Conservation (phyloP, 2,888 invertebrate genomes). For the Tineola bisselliella region DNA sequence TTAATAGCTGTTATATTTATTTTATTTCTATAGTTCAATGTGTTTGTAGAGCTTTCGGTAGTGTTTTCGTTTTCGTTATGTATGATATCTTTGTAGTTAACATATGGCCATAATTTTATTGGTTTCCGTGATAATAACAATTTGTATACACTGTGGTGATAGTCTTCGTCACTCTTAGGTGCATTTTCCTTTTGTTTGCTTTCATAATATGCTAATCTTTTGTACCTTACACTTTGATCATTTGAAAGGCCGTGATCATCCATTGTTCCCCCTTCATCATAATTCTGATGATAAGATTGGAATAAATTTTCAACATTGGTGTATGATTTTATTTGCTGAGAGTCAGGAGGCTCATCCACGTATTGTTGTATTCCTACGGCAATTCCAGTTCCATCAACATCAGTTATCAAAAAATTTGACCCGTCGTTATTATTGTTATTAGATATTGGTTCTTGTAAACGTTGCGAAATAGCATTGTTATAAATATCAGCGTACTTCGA, state of each 20-base stretch:
- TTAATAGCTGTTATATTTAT: conserved; percentile 18
- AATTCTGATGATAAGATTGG: conserved; percentile 37
- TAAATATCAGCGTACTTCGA: background rate
- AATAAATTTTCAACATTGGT: conserved; percentile 43
- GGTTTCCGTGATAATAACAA: conserved; percentile 25
- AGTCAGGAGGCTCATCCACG: conserved; percentile 42
- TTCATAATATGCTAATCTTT: background rate
- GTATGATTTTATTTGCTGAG: conserved; percentile 42
- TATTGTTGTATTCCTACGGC: conserved; percentile 52
- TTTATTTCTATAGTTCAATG: conserved; percentile 16
- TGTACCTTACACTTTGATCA: background rate
- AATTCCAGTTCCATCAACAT: conserved; percentile 47
- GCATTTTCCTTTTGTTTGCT: conserved; percentile 11
- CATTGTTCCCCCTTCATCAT: conserved; percentile 21
- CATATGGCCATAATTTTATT: conserved; percentile 24
- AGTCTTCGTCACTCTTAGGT: conserved; percentile 21
- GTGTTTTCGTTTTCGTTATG: conserved; percentile 20
- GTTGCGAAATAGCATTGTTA: conserved; percentile 36
- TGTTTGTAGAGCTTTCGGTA: conserved; percentile 17
- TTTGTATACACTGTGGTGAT: conserved; percentile 35
- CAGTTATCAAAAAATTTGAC: conserved; percentile 39
- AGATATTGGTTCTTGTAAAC: conserved; percentile 38
- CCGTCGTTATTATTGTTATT: conserved; percentile 28
- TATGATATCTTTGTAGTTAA: conserved; percentile 31
- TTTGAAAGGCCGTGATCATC: conserved; percentile 14